phyloP scores from a whole-genome alignment of 1,140 invertebrate species.

The Andricus grossulariae region DNA sequence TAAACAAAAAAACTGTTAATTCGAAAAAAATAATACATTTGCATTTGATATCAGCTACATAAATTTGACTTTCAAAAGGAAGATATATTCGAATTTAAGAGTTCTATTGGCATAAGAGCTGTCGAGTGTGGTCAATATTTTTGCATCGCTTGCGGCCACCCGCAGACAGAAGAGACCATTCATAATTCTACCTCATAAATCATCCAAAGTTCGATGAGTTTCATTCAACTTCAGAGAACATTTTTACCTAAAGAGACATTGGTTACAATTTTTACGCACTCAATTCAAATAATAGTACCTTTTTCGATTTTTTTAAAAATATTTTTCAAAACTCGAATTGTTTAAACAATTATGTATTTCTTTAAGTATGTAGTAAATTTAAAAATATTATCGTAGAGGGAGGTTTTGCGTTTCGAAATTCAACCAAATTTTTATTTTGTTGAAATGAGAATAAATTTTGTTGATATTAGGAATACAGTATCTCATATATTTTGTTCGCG shows the following conservation, averaged over 20 bases:
- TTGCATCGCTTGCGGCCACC: slow-evolving; percentile 14
- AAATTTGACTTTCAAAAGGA: not conserved
- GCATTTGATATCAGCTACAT: not conserved
- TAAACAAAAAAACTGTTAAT: no score
- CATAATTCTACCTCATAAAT: slow-evolving; percentile 26
- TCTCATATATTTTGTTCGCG: no score
- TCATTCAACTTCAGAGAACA: slow-evolving; percentile 4
- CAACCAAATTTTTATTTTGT: no score
- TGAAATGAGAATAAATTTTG: accelerated
- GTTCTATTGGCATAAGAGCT: not conserved
- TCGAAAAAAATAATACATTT: not conserved
- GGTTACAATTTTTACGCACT: not conserved
- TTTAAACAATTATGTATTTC: no score
- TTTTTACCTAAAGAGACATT: not conserved
- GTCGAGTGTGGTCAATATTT: slow-evolving; percentile 10
- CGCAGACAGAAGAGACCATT: slow-evolving; percentile 15
- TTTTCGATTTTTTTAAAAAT: no score
- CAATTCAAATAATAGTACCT: no score
- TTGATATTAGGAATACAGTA: no score
- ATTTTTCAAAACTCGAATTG: no score
- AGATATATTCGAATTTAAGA: slow-evolving; percentile 13
- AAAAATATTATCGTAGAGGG: no score
- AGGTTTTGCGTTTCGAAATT: no score
- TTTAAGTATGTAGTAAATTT: no score
- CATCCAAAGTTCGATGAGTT: slow-evolving; percentile 17